Evolutionary conservation across 2,797 vertebrate genomes (phyloP), one percentile per base, ranked within the genome.

Genomic region (Gadopsis bispinosus): DNA sequence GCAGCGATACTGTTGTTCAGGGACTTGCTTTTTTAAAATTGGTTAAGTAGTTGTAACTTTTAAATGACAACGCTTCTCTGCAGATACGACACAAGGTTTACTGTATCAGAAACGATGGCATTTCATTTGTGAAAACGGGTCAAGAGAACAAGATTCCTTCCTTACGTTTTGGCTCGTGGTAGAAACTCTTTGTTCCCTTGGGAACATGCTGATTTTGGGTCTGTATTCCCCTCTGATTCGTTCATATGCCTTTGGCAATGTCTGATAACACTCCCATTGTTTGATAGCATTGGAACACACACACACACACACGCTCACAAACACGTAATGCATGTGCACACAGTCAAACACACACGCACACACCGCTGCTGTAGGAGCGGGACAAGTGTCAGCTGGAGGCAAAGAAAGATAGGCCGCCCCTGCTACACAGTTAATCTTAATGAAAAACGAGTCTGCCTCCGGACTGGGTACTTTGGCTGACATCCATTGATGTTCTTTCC

Each of bases 401-500:
- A 86, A 12, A 80, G 91, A 91, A 75, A 92, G 90, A 93, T 91
- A 91, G 90, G 88, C 85, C 87, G 79, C 91, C 90, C 80, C 87
- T 75, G 80, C 88, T 86, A 88, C 88, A 87, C 88, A 88, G 88
- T 93, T 93, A 91, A 94, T 94, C 93, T 93, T 91, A 92, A 94
- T 94, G 89, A 93, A 93, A 93, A 93, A 94, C 74, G 84, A 92
- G 83, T 88, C 79, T 90, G 89, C 90, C 89, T 93, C 75, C 84
- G 90, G 83, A 90, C 83, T 58, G 80, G 85, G 75, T 88, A 82
- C 84, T 91, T 90, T 91, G 89, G 89, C 90, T 88, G 89, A 89
- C 83, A 90, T 91, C 91, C 91, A 93, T 81, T 89, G 80, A 89
- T 87, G 85, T 88, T 88, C 69, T 83, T 85, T 85, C 75, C 79